phyloP scores from a whole-genome alignment of 30 jellyfish, hydroid and myxozoan genomes.

The Chrysaora quinquecirrha region DNA sequence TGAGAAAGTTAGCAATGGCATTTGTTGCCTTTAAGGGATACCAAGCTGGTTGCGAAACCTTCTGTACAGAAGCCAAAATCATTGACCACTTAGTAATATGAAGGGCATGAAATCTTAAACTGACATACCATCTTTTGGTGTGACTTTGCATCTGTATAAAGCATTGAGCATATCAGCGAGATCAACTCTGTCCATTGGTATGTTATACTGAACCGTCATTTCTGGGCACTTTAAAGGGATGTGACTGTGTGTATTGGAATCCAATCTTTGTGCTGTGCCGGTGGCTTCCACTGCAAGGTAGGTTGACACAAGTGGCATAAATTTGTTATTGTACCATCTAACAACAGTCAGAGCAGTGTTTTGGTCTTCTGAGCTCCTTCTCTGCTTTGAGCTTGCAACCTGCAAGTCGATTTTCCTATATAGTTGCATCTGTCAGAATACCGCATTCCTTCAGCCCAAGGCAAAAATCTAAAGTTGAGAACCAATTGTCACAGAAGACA shows the following conservation, averaged over 20 bases:
- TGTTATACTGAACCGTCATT: too few relatives aligned
- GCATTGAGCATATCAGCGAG: too few relatives aligned
- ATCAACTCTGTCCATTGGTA: too few relatives aligned
- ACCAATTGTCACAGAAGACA: slow-evolving; percentile 49
- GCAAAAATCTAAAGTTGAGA: slow-evolving; percentile 15
- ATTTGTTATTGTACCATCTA: slow-evolving; percentile 32
- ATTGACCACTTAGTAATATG: too few relatives aligned
- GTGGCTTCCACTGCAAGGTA: slow-evolving; percentile 10
- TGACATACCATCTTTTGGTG: too few relatives aligned
- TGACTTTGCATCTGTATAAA: too few relatives aligned
- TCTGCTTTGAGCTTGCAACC: slow-evolving; percentile 9
- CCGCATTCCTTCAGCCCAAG: slow-evolving; percentile 17
- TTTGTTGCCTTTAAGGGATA: too few relatives aligned
- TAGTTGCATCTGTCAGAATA: slow-evolving; percentile 37
- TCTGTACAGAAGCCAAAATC: too few relatives aligned
- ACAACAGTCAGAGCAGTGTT: slow-evolving; percentile 19
- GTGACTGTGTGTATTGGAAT: not conserved
- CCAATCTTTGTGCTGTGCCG: slow-evolving; percentile 23
- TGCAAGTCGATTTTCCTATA: slow-evolving; percentile 1
- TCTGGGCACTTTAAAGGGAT: slow-evolving; percentile 16
- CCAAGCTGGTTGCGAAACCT: too few relatives aligned
- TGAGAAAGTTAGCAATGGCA: too few relatives aligned
- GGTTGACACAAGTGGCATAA: slow-evolving; percentile 24
- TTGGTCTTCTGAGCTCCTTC: slow-evolving; percentile 14
- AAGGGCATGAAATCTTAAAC: too few relatives aligned